Evolutionary conservation across 2,888 invertebrate species (phyloP).

Genomic region (Cosmopolites sordidus): DNA sequence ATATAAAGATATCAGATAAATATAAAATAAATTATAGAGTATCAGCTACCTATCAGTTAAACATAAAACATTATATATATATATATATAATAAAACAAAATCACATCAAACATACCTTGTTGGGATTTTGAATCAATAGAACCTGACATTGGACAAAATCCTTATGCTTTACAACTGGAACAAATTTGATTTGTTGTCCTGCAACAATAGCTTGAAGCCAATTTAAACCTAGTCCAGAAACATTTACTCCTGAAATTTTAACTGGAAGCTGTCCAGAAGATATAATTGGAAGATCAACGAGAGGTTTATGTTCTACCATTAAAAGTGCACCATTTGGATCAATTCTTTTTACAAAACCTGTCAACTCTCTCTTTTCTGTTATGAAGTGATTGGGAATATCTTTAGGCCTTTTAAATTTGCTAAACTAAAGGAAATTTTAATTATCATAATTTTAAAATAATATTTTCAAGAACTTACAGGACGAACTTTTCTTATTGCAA

Average conservation of each 20-base stretch:
- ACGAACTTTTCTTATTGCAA: slow-evolving; percentile 52
- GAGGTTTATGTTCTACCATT: slow-evolving; percentile 48
- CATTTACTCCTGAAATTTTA: slow-evolving; percentile 51
- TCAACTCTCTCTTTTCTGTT: slow-evolving; percentile 41
- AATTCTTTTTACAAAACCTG: slow-evolving; percentile 45
- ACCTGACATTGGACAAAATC: slow-evolving; percentile 51
- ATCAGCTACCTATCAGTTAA: background rate
- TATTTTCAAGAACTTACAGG: slow-evolving; percentile 48
- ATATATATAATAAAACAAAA: too few relatives aligned
- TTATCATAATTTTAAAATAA: too few relatives aligned
- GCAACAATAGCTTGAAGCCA: slow-evolving; percentile 49
- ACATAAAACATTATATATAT: too few relatives aligned
- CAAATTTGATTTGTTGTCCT: slow-evolving; percentile 46
- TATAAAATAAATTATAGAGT: background rate
- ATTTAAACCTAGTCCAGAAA: slow-evolving; percentile 50
- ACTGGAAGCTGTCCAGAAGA: slow-evolving; percentile 48
- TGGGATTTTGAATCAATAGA: slow-evolving; percentile 39
- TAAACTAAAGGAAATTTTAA: slow-evolving; percentile 43
- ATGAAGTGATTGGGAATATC: slow-evolving; percentile 48
- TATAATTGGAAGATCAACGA: slow-evolving; percentile 39
- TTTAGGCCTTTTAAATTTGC: slow-evolving; percentile 44
- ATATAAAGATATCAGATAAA: too few relatives aligned
- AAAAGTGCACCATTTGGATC: slow-evolving; percentile 45
- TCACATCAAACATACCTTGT: slow-evolving; percentile 34
- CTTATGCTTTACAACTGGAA: slow-evolving; percentile 45